Base-by-base conservation (phyloP, 2,797 vertebrate species). In the Poeciliopsis presidionis region DNA sequence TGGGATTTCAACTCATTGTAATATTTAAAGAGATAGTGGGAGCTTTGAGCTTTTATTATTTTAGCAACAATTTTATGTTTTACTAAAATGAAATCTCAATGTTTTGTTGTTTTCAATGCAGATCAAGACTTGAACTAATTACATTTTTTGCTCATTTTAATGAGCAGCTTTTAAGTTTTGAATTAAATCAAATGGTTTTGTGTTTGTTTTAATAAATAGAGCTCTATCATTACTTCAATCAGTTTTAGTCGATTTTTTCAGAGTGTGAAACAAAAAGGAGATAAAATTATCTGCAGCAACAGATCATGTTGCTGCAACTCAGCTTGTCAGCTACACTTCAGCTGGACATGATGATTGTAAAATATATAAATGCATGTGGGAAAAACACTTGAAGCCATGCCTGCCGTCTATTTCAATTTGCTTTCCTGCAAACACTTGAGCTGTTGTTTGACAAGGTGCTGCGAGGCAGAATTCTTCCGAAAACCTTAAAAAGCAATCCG, bases 391-490 rank as follows among this genome's bases (percentile, higher is more conserved):
- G 73, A 77, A 73, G 72, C 49, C 36, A 45, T 43, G 65, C 65
- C 55, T 71, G 74, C 61, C 41, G 72, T 79, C 41, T 49, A 46
- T 81, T 82, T 81, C 63, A 74, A 69, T 76, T 81, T 65, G 43
- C 53, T 79, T 73, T 45, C 75, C 87, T 89, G 73, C 74, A 87
- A 79, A 86, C 57, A 74, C 74, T 83, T 67, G 76, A 80, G 57
- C 72, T 74, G 70, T 30, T 77, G 69, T 82, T 85, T 84, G 88
- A 84, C 75, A 53, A 47, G 39, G 53, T 36, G 43, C 6, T 63
- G 3, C 72, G 77, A 76, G 72, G n/a, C 28, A 63, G 72, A 51
- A 74, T 41, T 28, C 25, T 83, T 80, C 88, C 81, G 83, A 61
- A 45, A 20, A 72, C 72, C 22, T 59, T 72, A 74, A 72, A 79